Percentiles rank a stretch among this genome's conserved stretches.
Conservation (phyloP, 30 jellyfish, hydroid and myxozoan genomes). For the Mastigias papua region DNA sequence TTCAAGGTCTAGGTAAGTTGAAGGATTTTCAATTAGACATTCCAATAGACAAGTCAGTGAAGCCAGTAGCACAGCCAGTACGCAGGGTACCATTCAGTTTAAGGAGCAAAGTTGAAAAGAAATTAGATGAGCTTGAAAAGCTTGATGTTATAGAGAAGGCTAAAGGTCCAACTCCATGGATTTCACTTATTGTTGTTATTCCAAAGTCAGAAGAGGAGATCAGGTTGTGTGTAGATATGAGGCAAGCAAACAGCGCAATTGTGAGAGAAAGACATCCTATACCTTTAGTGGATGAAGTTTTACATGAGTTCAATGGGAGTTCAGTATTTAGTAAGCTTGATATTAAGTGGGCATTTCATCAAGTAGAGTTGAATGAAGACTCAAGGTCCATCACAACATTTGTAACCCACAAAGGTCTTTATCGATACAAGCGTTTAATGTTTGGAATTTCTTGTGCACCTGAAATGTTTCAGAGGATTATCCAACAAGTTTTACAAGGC, state of each 20-base stretch:
- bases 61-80: conserved; percentile 69
- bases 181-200: conserved; percentile 61
- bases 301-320: conserved; percentile 53
- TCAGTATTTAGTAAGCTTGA: conserved; percentile 66
- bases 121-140: conserved; percentile 67
- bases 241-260: conserved; percentile 67
- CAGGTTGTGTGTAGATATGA: conserved; percentile 62
- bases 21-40: conserved; percentile 41
- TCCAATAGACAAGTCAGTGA: conserved; percentile 56
- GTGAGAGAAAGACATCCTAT: conserved; percentile 74
- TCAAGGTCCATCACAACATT: conserved; percentile 69
- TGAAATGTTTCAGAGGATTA: conserved; percentile 28
- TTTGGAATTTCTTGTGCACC: conserved; percentile 78
- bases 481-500: conserved; percentile 39
- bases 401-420: too few relatives aligned
- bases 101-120: conserved; percentile 46
- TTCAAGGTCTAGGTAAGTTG: conserved; percentile 65
- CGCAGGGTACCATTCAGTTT: conserved; percentile 51
- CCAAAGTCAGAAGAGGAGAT: conserved; percentile 59
- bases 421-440: conserved; percentile 69
- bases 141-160: conserved; percentile 70
- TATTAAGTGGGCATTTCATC: conserved; percentile 75
- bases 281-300: conserved; percentile 66
- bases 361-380: conserved; percentile 59
- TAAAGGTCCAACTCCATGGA: conserved; percentile 66